A percentile compares a stretch with the other conserved stretches of the same genome.
phyloP scores from a whole-genome alignment of 2,113 vertebrate genomes.

The Vanacampus margaritifer region DNA sequence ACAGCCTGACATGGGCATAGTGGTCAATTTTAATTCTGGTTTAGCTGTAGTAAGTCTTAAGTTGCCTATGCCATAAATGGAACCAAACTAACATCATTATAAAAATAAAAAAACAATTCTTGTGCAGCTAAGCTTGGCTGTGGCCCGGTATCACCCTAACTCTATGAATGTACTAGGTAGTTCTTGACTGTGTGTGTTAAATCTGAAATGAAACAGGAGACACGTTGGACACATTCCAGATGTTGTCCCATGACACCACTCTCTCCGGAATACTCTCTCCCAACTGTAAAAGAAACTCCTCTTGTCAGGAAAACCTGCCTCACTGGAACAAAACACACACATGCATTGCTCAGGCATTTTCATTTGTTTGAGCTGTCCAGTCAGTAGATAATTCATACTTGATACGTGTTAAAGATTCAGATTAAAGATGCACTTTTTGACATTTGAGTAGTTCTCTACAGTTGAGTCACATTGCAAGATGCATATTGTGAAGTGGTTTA shows the following conservation, averaged over 20 bases:
- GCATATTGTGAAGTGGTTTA: constrained; percentile 56
- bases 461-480: constrained; percentile 44
- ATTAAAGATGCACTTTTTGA: constrained; percentile 26
- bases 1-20: background rate
- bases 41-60: background rate
- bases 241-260: constrained; percentile 52
- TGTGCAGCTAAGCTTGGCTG: constrained; percentile 13
- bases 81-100: background rate
- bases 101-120: constrained; percentile 8
- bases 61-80: background rate
- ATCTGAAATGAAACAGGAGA: constrained; percentile 66
- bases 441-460: constrained; percentile 34
- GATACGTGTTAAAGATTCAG: background rate
- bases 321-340: constrained; percentile 3
- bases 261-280: constrained; percentile 31
- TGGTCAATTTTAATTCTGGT: background rate
- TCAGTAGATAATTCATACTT: constrained; percentile 3
- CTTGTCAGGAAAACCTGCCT: constrained; percentile 22
- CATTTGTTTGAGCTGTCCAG: constrained; percentile 11
- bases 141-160: constrained; percentile 1
- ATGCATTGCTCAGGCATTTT: constrained; percentile 2
- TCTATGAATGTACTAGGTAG: constrained; percentile 22
- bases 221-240: constrained; percentile 52
- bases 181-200: constrained; percentile 61
- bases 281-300: constrained; percentile 33